A percentile compares a stretch with the other conserved stretches of the same genome.
Conservation (phyloP, 2,888 invertebrate species). For the Mellilla xanthometata region DNA sequence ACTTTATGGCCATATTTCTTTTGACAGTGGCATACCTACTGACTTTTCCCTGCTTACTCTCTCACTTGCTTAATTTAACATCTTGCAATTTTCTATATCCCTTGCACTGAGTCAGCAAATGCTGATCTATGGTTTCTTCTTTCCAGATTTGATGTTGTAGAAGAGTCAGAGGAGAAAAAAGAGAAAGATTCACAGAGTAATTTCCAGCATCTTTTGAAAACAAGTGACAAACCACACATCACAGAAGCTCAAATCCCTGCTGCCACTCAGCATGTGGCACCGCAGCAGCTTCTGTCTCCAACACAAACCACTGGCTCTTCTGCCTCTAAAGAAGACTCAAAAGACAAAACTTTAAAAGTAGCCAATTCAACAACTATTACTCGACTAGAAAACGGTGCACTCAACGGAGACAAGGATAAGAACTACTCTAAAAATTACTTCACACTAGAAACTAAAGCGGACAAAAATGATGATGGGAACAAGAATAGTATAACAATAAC, state of each 20-base stretch:
- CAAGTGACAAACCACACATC: conserved; percentile 51
- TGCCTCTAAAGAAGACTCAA: conserved; percentile 61
- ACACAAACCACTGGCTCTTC: conserved; percentile 52
- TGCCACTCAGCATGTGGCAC: conserved; percentile 60
- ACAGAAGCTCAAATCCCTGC: conserved; percentile 5
- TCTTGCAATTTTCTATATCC: too few species aligned
- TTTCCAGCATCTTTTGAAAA: conserved; percentile 58
- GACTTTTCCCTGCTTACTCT: too few species aligned
- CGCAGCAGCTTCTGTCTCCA: conserved; percentile 64
- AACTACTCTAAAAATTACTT: conserved; percentile 73
- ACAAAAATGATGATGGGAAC: conserved; percentile 73
- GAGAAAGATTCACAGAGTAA: conserved; percentile 62
- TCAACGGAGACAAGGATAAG: conserved; percentile 68
- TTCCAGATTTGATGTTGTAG: conserved; percentile 85
- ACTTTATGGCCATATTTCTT: too few species aligned
- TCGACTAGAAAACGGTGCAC: conserved; percentile 63
- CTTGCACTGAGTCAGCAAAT: too few species aligned
- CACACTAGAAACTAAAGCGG: conserved; percentile 69
- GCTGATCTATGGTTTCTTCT: conserved; percentile 18
- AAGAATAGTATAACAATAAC: conserved; percentile 80
- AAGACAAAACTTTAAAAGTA: conserved; percentile 72
- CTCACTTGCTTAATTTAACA: too few species aligned
- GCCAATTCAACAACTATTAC: conserved; percentile 74
- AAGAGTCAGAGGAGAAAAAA: conserved; percentile 81
- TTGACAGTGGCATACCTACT: too few species aligned